Evolutionary conservation across 2,113 vertebrate genomes (phyloP), one percentile per base, ranked within the genome.

Genomic region (Sigmodon hispidus): DNA sequence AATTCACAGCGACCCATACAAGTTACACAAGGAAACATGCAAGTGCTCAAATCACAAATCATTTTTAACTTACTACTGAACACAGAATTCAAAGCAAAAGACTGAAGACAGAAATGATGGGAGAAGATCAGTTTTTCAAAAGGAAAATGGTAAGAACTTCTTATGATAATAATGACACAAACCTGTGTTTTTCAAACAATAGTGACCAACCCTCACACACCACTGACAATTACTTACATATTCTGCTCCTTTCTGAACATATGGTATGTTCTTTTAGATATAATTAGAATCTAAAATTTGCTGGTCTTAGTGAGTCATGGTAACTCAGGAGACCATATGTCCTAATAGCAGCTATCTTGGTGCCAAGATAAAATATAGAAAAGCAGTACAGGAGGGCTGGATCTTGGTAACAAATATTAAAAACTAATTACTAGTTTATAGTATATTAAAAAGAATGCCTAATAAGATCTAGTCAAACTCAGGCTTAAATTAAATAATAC

Each of bases 81-180:
- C 97, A 98, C 76, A 97, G 97, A 98, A 98, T 97, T 98, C 97
- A 98, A 97, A 97, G 98, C 97, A 98, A 98, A 98, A 98, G 97
- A 94, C 97, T 98, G 98, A 92, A 98, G 97, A 97, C 95, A 98
- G 80, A 98, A 95, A 97, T 43, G 67, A 77, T 96, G 69, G 95
- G 87, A 96, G 50, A 97, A 96, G 97, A 94, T 85, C 91, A 98
- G 97, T 93, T 96, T 91, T 91, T 95, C 52, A 81, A 93, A 90
- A 96, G 72, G 94, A 95, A 90, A 94, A 79, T 83, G 52, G 61
- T 55, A 97, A 93, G 65, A 96, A 92, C 26, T 34, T 72, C 76
- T 67, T 50, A 52, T 79, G 91, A 67, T 75, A 95, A 92, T 95
- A 75, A 93, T 52, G 75, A 94, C 11, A 84, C 40, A 45, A 40